Evolutionary conservation across 2,888 invertebrate genomes (phyloP).

Genomic region (Cataglyphis altisquamis): DNA sequence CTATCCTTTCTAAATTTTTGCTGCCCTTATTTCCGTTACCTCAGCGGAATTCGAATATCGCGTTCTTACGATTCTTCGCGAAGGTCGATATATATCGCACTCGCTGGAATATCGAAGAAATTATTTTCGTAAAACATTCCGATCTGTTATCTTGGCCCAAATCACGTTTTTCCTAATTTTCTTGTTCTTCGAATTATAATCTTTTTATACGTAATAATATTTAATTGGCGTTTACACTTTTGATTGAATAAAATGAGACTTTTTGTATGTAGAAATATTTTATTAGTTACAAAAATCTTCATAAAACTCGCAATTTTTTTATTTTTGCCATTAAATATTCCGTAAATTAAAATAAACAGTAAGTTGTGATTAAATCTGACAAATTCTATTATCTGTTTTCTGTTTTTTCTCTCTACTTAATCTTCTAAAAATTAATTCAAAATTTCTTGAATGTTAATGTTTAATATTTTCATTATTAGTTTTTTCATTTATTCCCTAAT

Average conservation of each 20-base stretch:
- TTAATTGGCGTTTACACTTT: not conserved
- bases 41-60: conserved; percentile 42
- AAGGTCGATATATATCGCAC: conserved; percentile 12
- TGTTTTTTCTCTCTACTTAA: not conserved
- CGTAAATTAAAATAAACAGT: not conserved
- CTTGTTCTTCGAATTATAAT: not conserved
- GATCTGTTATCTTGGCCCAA: not conserved
- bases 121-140: conserved; percentile 29
- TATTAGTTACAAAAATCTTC: conserved; percentile 6
- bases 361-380: not conserved
- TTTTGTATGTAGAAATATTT: not conserved
- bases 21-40: conserved; percentile 45
- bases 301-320: not conserved
- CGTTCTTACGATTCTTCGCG: conserved; percentile 16
- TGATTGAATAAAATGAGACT: not conserved
- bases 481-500: not conserved
- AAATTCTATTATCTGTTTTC: not conserved
- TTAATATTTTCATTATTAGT: not conserved
- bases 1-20: conserved; percentile 46
- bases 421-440: not conserved
- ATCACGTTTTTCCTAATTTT: not conserved
- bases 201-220: not conserved
- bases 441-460: not conserved
- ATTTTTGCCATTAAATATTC: not conserved
- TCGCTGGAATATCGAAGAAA: conserved; percentile 29